phyloP scores from a whole-genome alignment of 2,888 invertebrate species.

The Limnephilus rhombicus region DNA sequence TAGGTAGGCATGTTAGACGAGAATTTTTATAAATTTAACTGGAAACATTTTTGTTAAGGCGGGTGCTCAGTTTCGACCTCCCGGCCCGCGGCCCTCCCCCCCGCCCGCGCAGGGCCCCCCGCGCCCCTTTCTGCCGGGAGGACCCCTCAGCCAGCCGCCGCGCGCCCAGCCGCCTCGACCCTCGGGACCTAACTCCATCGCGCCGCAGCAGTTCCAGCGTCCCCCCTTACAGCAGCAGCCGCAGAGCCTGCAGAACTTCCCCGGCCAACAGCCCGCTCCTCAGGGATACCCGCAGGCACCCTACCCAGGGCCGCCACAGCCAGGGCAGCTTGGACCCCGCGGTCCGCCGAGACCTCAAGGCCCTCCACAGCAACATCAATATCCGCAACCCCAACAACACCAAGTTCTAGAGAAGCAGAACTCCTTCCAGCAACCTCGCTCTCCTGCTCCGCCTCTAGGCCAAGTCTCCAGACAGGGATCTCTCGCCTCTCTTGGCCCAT shows the following conservation, averaged over 20 bases:
- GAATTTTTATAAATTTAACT: not conserved
- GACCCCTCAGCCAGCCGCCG: constrained; percentile 68
- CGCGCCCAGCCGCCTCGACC: constrained; percentile 72
- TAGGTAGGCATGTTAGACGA: not conserved
- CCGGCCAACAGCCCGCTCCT: constrained; percentile 68
- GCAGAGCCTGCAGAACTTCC: constrained; percentile 67
- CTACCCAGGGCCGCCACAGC: constrained; percentile 23
- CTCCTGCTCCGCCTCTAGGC: constrained; percentile 68
- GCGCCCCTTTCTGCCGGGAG: constrained; percentile 72
- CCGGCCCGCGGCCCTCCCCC: constrained; percentile 71
- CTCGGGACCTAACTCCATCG: constrained; percentile 72
- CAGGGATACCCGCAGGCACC: constrained; percentile 34
- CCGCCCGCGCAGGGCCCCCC: constrained; percentile 70
- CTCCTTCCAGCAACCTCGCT: constrained; percentile 65
- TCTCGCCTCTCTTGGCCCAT: constrained; percentile 72
- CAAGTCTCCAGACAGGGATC: constrained; percentile 74
- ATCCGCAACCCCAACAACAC: constrained; percentile 58
- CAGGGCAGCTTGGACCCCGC: constrained; percentile 51
- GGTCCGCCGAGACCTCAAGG: constrained; percentile 58
- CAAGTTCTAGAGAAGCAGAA: constrained; percentile 61
- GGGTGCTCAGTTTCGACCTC: constrained; percentile 73
- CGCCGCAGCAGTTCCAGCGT: constrained; percentile 69
- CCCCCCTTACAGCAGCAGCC: constrained; percentile 10
- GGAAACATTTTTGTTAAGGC: constrained; percentile 68
- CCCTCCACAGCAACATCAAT: constrained; percentile 61